Base-by-base conservation (phyloP, 2,797 vertebrate species). In the Cercopithecus diana region DNA sequence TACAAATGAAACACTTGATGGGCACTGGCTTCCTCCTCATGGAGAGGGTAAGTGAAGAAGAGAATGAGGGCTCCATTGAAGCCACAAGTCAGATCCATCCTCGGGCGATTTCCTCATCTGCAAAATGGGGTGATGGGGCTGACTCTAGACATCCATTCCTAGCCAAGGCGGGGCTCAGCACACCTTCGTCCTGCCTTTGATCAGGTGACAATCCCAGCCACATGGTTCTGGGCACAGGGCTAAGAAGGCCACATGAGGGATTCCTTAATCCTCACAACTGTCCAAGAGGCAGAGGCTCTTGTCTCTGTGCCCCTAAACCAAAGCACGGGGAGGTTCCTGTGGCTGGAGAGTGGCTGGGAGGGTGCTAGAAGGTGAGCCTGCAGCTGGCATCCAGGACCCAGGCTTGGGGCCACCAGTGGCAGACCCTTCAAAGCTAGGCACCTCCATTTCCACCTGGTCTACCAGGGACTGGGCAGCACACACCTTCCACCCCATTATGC, bases 91-190 rank as follows among this genome's bases (percentile, higher is more conserved):
- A 6, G 39, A 26, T 4, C 77, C 45, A 7, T 24, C 67, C 77
- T 30, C 9, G 0, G 48, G 57, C 4, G 0, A 3, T 28, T 26
- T 26, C 8, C 22, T 28, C 70, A 0, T 43, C 83, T 88, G 52
- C 67, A 64, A 20, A 82, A 30, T 7, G 67, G 48, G 70, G 3
- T 9, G 5, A 30, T 20, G 13, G 20, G 14, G 5, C 73, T 55
- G 14, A 28, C 0, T 1, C 8, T 1, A 0, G 22, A 7, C 0
- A 0, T 58, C 36, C 9, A 2, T 9, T 12, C 45, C 61, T 0
- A 11, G 55, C 9, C 39, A 15, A 48, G 85, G 19, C 57, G 12
- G 22, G 39, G 58, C 12, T 80, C 22, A 0, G 12, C 36, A 26
- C 28, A 6, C 84, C 24, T 1, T 3, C 30, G 7, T 15, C 17